phyloP scores from a whole-genome alignment of 2,113 vertebrate species.

The Corynorhinus townsendii region DNA sequence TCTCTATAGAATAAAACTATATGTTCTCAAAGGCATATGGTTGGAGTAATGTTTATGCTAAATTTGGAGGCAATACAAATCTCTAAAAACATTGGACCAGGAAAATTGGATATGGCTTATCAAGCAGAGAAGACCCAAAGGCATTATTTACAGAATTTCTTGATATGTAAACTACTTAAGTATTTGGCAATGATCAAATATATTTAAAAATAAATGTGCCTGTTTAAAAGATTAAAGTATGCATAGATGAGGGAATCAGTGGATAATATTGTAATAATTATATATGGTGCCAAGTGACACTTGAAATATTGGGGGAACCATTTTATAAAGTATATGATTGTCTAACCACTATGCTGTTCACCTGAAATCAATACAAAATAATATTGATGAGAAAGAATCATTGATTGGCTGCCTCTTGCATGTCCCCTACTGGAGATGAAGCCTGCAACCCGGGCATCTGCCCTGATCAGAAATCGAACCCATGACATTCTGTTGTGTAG shows the following conservation, averaged over 20 bases:
- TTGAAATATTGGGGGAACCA: not conserved
- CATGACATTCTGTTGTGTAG: too few relatives aligned
- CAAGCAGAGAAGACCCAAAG: not conserved
- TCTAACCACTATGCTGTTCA: not conserved
- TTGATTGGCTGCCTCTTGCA: too few relatives aligned
- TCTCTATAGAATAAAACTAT: not conserved
- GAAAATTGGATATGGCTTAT: conserved; percentile 40
- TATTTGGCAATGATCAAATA: conserved; percentile 48
- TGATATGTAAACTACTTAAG: conserved; percentile 46
- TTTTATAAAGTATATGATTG: not conserved
- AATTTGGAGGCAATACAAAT: conserved; percentile 27
- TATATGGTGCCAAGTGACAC: not conserved
- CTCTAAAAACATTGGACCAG: conserved; percentile 22
- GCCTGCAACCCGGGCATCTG: too few relatives aligned
- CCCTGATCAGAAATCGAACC: too few relatives aligned
- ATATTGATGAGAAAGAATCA: not conserved
- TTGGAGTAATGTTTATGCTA: conserved; percentile 9
- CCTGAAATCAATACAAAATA: not conserved
- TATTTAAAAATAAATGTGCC: conserved; percentile 7
- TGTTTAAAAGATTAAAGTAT: not conserved
- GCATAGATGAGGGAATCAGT: not conserved
- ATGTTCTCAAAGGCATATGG: conserved; percentile 4
- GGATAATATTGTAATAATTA: not conserved
- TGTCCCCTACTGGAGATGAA: too few relatives aligned
- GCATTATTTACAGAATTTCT: conserved; percentile 28